These are phyloP conservation scores for Formica exsecta DNA, from an alignment of 1,140 invertebrate species.

Conservation along the genomic window DNA sequence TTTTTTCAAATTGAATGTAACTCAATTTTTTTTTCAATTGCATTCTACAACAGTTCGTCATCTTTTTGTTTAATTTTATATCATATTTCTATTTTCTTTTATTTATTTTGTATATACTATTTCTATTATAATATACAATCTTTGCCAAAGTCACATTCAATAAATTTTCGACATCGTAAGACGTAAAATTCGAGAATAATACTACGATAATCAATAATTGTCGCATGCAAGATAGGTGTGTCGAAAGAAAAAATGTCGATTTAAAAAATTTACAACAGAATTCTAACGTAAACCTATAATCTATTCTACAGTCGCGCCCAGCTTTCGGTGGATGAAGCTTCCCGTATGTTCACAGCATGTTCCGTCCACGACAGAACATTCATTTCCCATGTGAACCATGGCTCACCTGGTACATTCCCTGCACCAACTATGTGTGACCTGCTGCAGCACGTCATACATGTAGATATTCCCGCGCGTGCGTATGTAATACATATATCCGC, in stretches of 20 bases:
- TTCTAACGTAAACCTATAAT: slow-evolving; percentile 41
- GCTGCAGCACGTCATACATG: slow-evolving; percentile 35
- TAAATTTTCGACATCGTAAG: not conserved
- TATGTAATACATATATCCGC: slow-evolving; percentile 4
- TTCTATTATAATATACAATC: not conserved
- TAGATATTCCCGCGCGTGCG: slow-evolving; percentile 33
- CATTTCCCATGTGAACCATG: slow-evolving; percentile 86
- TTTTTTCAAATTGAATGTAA: not conserved
- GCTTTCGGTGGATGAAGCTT: slow-evolving; percentile 68
- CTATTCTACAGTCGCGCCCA: slow-evolving; percentile 38
- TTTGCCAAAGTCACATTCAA: not conserved
- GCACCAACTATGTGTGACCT: slow-evolving; percentile 61
- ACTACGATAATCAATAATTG: not conserved
- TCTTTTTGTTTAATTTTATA: not conserved
- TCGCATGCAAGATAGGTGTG: not conserved
- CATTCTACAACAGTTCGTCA: not conserved
- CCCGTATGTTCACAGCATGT: slow-evolving; percentile 79
- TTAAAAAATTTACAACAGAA: slow-evolving; percentile 54
- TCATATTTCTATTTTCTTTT: not conserved
- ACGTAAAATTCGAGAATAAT: slow-evolving; percentile 9
- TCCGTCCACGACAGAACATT: slow-evolving; percentile 85
- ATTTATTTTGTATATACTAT: not conserved
- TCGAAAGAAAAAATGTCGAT: slow-evolving; percentile 17
- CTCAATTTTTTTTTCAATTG: not conserved
- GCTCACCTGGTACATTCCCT: slow-evolving; percentile 79